Evolutionary conservation across 2,888 invertebrate species (phyloP), one percentile per base, ranked within the genome.

Genomic region (Philhelius pedissequus): DNA sequence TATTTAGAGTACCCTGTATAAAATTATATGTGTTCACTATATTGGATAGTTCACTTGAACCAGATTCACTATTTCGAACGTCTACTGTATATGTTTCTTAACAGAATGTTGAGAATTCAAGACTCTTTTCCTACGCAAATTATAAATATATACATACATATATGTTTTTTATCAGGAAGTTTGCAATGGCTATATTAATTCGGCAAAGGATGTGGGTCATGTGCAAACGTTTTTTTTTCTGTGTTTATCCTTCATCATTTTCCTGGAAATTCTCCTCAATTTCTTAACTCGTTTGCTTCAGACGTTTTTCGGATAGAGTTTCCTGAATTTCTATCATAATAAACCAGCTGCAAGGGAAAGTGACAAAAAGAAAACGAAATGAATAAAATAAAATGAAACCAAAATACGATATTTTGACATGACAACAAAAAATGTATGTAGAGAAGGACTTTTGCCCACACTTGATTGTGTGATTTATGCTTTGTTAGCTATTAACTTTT

Each of bases 401-500:
- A 13, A 40, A 70, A 48, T 20, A 75, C 4, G 58, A 35, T n/a
- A 40, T 45, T 50, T 70, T 18, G n/a, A 58, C 58, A 58, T 18
- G 11, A 58, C 56, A 69, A 64, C 13, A 43, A 62, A 45, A 35
- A 25, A 40, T 6, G 11, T 6, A 40, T n/a, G 11, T 11, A 22
- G 48, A 13, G 20, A 75, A 69, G 54, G 27, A 62, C 50, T 43
- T 43, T 68, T 58, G 68, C 50, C 52, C 74, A 74, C 52, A 35
- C 52, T 75, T 80, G 80, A 75, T 80, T 80, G 80, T 69, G 60
- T 80, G 80, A 80, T 80, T 75, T 80, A 74, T 80, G 74, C 74
- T 54, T 54, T 35, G 40, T 56, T 45, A 30, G 52, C 11, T 58
- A 27, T n/a, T 27, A 25, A n/a, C 52, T 69, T 30, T 52, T 54